Percentiles rank a stretch among this genome's conserved stretches.
phyloP scores from a whole-genome alignment of 2,797 vertebrate species.

The Ataeniobius toweri region DNA sequence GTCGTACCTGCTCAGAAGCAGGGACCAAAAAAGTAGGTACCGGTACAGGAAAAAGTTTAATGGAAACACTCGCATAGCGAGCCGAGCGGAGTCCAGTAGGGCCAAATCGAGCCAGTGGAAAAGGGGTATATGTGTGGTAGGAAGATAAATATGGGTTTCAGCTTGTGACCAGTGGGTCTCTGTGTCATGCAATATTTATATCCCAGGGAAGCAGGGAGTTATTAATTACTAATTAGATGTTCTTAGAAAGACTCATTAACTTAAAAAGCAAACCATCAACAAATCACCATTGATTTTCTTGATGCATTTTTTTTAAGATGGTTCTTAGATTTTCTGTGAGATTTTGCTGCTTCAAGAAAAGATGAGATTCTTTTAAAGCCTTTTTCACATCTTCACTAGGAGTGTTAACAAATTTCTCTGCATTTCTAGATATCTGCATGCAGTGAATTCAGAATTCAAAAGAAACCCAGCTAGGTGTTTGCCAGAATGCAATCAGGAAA shows the following conservation, averaged over 20 bases:
- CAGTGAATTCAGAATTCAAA: constrained; percentile 6
- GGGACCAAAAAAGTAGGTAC: too few species aligned
- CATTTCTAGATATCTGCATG: background rate
- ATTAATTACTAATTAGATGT: background rate
- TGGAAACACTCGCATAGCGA: too few species aligned
- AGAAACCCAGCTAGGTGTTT: background rate
- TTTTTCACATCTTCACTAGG: background rate
- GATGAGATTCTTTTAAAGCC: background rate
- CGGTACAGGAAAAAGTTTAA: too few species aligned
- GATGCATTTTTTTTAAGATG: too few species aligned
- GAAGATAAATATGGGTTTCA: background rate
- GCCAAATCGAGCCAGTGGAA: too few species aligned
- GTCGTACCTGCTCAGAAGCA: too few species aligned
- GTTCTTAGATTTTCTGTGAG: background rate
- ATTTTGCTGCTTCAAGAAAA: background rate
- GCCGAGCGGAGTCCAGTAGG: too few species aligned
- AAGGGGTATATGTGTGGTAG: background rate
- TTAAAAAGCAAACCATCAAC: background rate
- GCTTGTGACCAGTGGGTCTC: background rate
- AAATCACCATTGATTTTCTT: too few species aligned
- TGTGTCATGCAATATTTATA: constrained; percentile 1
- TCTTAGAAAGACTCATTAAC: background rate
- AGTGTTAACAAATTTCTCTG: background rate
- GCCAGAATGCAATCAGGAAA: constrained; percentile 10
- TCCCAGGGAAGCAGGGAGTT: background rate